Evolutionary conservation across 2,113 vertebrate genomes (phyloP).

Genomic region (Corydoras sp.): DNA sequence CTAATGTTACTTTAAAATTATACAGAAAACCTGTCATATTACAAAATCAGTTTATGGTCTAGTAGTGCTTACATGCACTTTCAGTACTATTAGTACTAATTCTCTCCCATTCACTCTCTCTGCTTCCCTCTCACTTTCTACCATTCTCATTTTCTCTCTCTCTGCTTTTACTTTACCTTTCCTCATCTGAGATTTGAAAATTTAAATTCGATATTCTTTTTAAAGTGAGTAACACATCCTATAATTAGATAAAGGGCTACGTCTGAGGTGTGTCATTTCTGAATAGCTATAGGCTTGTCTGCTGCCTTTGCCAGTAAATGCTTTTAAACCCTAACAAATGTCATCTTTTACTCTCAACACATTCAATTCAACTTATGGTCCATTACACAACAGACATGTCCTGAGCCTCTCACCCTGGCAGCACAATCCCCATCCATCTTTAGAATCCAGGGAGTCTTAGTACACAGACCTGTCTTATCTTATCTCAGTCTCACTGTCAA

Average conservation of each 20-base stretch:
- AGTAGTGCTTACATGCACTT: too few species aligned
- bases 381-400: slow-evolving; percentile 15
- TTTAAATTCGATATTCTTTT: slow-evolving; percentile 11
- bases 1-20: too few species aligned
- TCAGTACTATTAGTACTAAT: not conserved
- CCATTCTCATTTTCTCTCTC: not conserved
- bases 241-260: slow-evolving; percentile 11
- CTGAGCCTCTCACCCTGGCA: slow-evolving; percentile 8
- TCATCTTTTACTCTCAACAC: slow-evolving; percentile 1
- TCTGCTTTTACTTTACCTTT: slow-evolving; percentile 7
- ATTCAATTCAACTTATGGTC: slow-evolving; percentile 6
- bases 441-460: not conserved
- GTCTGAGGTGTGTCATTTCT: slow-evolving; percentile 21
- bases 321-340: slow-evolving; percentile 21
- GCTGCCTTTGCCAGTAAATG: slow-evolving; percentile 20
- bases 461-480: not conserved
- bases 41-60: too few species aligned
- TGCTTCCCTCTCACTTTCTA: not conserved
- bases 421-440: not conserved
- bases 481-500: not conserved
- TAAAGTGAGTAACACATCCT: slow-evolving; percentile 20
- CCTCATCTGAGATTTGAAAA: not conserved
- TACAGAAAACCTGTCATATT: too few species aligned
- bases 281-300: slow-evolving; percentile 16
- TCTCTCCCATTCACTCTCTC: not conserved